A percentile compares a stretch with the other conserved stretches of the same genome.
These are phyloP conservation scores for Forficula auricularia DNA, from an alignment of 1,140 invertebrate genomes.

Conservation along the genomic window DNA sequence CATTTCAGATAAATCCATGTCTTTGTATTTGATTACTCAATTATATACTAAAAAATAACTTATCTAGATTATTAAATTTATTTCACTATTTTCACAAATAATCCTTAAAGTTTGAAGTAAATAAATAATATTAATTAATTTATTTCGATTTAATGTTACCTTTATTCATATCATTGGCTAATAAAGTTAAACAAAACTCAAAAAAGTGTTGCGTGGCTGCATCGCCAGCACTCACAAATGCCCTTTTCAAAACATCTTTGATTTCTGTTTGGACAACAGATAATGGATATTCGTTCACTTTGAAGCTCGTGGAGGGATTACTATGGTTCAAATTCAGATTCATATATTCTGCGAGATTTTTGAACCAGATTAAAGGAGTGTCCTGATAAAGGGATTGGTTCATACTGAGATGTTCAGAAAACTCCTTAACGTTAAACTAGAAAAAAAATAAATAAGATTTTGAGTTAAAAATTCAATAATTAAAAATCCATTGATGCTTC, in stretches of 20 bases:
- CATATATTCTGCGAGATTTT: constrained; percentile 39
- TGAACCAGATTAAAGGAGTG: constrained; percentile 40
- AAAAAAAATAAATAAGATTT: constrained; percentile 4
- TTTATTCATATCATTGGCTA: constrained; percentile 47
- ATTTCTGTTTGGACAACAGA: constrained; percentile 30
- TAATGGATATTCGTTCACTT: constrained; percentile 31
- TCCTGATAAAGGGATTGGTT: constrained; percentile 38
- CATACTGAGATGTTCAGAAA: constrained; percentile 30
- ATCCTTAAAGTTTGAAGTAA: neutral
- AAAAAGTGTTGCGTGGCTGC: constrained; percentile 40
- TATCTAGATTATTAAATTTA: neutral
- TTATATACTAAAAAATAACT: neutral
- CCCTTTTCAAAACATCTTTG: constrained; percentile 31
- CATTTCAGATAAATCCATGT: neutral
- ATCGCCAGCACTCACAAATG: constrained; percentile 34
- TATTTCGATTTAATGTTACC: constrained; percentile 19
- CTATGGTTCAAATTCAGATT: constrained; percentile 43
- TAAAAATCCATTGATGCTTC: too few relatives aligned
- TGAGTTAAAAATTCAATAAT: constrained; percentile 4
- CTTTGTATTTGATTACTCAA: neutral
- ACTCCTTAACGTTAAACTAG: constrained; percentile 38
- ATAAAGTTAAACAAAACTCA: constrained; percentile 39
- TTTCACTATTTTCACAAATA: constrained; percentile 1
- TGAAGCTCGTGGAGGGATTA: constrained; percentile 35
- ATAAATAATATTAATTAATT: neutral